Base-by-base conservation (phyloP, 2,113 vertebrate genomes). In the Shinisaurus crocodilurus region DNA sequence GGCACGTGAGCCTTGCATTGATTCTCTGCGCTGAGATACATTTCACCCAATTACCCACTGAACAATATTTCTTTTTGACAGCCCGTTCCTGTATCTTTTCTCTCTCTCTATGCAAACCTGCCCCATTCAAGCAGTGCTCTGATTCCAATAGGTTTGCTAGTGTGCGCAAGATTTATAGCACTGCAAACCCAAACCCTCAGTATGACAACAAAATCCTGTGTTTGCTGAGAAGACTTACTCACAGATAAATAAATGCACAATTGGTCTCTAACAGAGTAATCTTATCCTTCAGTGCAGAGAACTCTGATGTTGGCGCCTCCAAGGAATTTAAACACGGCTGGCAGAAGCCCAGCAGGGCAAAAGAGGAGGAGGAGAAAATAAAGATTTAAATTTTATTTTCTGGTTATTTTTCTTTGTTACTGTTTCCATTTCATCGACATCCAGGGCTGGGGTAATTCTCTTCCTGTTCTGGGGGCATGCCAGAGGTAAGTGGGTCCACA, bases 41-140 rank as follows among this genome's bases (percentile, higher is more conserved):
- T 50, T 50, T 77, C 72, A 85, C 32, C 82, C 57, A 77, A 67
- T 85, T 85, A 79, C 43, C 82, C 23, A 85, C 82, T 67, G 60
- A 77, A 79, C 57, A 85, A 65, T 77, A 76, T 89, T 45, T 37
- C 72, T 75, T 84, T 76, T 84, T 76, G 54, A 84, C 29, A 37
- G 57, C 70, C 32, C 45, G 43, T 84, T 65, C 82, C 72, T 67
- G 70, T 84, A 85, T 45, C 69, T n/a, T 74, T 76, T 45, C 32
- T 16, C 29, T 40, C 6, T 13, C 54, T 16, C 70, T 8, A 20
- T 29, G 5, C 54, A 65, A 27, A 48, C 54, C 45, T 75, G 29
- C 48, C 70, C 18, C 83, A 75, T 65, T 76, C 20, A 34, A 20
- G 2, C n/a, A 74, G 20, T 72, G 54, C 18, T 13, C 48, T 74